Base-by-base conservation (phyloP, 2,888 invertebrate genomes). In the Slavum lentiscoides region DNA sequence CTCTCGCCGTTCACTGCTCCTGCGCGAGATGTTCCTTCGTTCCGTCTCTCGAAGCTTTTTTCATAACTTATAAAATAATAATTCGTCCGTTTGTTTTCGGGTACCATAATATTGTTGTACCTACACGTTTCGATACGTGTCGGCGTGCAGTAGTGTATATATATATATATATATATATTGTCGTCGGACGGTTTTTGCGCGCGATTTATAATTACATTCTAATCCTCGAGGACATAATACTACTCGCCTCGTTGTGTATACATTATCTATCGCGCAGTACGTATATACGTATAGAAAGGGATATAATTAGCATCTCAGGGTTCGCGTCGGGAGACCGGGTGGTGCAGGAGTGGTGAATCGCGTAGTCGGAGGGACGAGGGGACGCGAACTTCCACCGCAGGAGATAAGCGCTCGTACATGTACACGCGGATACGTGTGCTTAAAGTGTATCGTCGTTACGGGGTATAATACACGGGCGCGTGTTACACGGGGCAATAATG, bases 141-240 rank as follows among this genome's bases (percentile, higher is more conserved):
- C 43, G 9, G 43, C 11, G 43, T 59, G 59, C n/a, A n/a, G n/a
- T n/a, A n/a, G n/a, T 6, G 30, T 30, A 30, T 4, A 59, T 53
- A 13, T n/a, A n/a, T n/a, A n/a, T n/a, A n/a, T n/a, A n/a, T n/a
- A n/a, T n/a, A n/a, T n/a, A 5, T 19, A 8, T 21, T 37, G 21
- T 21, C 17, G 39, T 55, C 37, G 17, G 7, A 1, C 30, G 23
- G 43, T 39, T 72, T 61, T 61, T 11, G 39, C 17, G 4, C 17
- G 3, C 11, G 58, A 21, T 55, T 74, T 66, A 13, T 49, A 49
- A 67, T 58, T 58, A 23, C 23, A 30, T 39, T 43, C 11, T 75
- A 68, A 68, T 68, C 67, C 67, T 15, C 59, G 19, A 68, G n/a
- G 19, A 43, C 67, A 75, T 75, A 67, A 64, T n/a, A 21, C 19